These are phyloP conservation scores for Natator depressus DNA, from an alignment of 2,113 vertebrate species.

Conservation along the genomic window DNA sequence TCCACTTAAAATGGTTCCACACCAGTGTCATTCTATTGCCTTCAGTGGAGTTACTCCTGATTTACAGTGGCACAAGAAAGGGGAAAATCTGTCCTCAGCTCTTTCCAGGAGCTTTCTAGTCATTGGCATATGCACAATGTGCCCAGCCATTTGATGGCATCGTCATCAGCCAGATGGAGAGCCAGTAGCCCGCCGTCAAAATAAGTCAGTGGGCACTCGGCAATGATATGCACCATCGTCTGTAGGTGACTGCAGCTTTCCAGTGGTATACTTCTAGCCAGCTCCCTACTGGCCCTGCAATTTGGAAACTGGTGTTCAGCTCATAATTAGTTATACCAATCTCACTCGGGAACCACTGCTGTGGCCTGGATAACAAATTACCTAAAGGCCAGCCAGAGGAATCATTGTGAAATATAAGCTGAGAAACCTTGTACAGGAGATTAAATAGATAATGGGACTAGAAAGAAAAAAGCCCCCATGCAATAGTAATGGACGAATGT, in stretches of 20 bases:
- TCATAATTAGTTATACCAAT: background rate
- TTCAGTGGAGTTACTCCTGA: background rate
- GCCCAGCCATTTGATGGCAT: too few relatives aligned
- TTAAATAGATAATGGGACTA: background rate
- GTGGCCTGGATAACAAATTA: background rate
- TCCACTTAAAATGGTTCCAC: background rate
- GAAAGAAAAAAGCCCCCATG: background rate
- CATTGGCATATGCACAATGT: too few relatives aligned
- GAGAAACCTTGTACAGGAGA: background rate
- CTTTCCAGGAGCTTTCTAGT: background rate
- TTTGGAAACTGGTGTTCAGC: background rate
- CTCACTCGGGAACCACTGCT: background rate
- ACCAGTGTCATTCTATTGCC: background rate
- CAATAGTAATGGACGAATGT: background rate
- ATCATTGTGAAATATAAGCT: background rate
- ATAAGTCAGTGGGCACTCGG: too few relatives aligned
- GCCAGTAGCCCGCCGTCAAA: too few relatives aligned
- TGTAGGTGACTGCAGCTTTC: background rate
- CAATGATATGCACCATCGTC: background rate
- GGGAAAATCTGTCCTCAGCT: background rate
- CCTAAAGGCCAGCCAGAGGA: background rate
- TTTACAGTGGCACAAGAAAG: background rate
- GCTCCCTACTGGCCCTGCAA: background rate
- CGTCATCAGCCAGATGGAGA: too few relatives aligned
- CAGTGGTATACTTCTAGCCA: background rate